Evolutionary conservation across 2,797 vertebrate species (phyloP).

Genomic region (Clarias laeviceps): DNA sequence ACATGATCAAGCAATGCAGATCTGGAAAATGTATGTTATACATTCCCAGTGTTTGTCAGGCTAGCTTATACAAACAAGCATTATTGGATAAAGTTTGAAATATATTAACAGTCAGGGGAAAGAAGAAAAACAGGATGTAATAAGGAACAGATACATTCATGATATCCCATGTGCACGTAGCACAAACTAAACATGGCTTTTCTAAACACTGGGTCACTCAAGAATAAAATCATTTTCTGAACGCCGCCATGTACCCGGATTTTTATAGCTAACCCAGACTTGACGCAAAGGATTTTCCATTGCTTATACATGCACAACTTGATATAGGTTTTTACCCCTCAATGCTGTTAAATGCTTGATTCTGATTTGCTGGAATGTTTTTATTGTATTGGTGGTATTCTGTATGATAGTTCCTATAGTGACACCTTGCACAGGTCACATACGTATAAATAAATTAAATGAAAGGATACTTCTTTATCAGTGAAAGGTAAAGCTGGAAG

Average conservation of each 20-base stretch:
- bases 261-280: neutral
- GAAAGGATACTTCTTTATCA: neutral
- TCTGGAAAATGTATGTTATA: slow-evolving; percentile 9
- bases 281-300: neutral
- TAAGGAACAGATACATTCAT: neutral
- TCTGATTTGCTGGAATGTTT: neutral
- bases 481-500: neutral
- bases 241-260: neutral
- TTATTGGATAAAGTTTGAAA: neutral
- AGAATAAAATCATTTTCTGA: neutral
- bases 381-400: neutral
- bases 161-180: neutral
- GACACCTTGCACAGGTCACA: neutral
- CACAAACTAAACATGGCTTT: neutral
- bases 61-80: slow-evolving; percentile 2
- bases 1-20: neutral
- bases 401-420: neutral
- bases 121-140: neutral
- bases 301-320: neutral
- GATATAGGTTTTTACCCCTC: neutral
- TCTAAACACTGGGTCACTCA: neutral
- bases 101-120: neutral
- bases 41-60: neutral
- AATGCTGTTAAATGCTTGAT: neutral
- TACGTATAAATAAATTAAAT: neutral